Conservation (phyloP, 2,797 vertebrate species). For the Gallinago stenura region DNA sequence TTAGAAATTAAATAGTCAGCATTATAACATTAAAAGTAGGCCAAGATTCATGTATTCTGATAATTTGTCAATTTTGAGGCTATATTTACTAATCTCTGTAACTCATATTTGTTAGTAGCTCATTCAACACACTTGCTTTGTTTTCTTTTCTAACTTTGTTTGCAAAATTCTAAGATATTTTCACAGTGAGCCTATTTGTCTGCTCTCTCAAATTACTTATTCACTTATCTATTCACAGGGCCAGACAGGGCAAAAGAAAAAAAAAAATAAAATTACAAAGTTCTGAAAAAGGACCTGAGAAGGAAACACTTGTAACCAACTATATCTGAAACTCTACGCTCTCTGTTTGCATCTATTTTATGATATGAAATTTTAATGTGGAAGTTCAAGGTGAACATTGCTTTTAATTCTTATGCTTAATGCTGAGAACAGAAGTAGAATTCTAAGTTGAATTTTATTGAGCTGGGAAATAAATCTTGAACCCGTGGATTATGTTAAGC, state of each 20-base stretch:
- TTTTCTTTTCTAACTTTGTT: neutral
- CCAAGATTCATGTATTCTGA: neutral
- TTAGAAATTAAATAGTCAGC: neutral
- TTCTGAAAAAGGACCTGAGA: neutral
- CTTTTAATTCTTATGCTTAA: neutral
- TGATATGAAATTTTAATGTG: neutral
- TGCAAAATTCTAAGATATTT: neutral
- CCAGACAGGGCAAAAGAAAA: neutral
- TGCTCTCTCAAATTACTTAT: neutral
- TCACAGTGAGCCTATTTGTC: neutral
- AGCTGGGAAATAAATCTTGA: neutral
- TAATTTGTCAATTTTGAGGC: neutral
- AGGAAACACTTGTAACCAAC: neutral
- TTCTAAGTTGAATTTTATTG: constrained; percentile 1
- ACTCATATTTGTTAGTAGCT: neutral
- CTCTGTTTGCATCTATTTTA: neutral
- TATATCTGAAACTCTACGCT: neutral
- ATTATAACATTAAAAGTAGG: neutral
- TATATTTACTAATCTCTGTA: neutral
- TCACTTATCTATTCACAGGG: neutral
- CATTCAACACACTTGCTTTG: neutral
- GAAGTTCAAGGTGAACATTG: neutral
- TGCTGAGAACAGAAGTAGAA: neutral
- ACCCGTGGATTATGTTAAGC: neutral
- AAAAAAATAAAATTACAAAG: neutral